A percentile compares a stretch with the other conserved stretches of the same genome.
Evolutionary conservation across 2,888 invertebrate species (phyloP).

Genomic region (Rotaria sp.): DNA sequence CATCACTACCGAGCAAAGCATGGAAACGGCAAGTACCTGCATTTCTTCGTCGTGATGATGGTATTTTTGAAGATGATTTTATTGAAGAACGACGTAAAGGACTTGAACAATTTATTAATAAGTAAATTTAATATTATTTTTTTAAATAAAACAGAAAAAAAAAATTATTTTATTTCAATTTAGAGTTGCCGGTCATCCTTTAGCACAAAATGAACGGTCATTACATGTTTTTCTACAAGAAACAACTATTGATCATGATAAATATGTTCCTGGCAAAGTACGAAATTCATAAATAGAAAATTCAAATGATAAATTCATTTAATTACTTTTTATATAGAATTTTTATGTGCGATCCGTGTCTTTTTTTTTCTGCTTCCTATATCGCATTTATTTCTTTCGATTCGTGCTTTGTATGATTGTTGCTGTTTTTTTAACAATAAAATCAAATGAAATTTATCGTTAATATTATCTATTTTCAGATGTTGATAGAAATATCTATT

Average conservation of each 20-base stretch:
- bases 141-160: background rate
- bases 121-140: conserved; percentile 62
- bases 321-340: background rate
- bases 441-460: background rate
- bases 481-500: too few relatives aligned
- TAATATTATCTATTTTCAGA: too few relatives aligned
- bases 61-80: conserved; percentile 97
- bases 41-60: conserved; percentile 88
- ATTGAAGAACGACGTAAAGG: conserved; percentile 95
- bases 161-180: background rate
- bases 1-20: conserved; percentile 92
- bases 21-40: conserved; percentile 88
- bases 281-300: conserved; percentile 38
- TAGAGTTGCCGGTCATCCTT: conserved; percentile 91
- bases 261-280: conserved; percentile 95
- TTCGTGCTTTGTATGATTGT: background rate
- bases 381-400: background rate
- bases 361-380: background rate
- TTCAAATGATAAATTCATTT: background rate
- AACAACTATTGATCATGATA: conserved; percentile 87
- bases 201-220: conserved; percentile 96
- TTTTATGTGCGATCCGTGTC: background rate
- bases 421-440: background rate
- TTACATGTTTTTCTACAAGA: conserved; percentile 99
- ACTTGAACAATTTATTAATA: conserved; percentile 94